Base-by-base conservation (phyloP, 2,113 vertebrate genomes). In the Etia nguti region DNA sequence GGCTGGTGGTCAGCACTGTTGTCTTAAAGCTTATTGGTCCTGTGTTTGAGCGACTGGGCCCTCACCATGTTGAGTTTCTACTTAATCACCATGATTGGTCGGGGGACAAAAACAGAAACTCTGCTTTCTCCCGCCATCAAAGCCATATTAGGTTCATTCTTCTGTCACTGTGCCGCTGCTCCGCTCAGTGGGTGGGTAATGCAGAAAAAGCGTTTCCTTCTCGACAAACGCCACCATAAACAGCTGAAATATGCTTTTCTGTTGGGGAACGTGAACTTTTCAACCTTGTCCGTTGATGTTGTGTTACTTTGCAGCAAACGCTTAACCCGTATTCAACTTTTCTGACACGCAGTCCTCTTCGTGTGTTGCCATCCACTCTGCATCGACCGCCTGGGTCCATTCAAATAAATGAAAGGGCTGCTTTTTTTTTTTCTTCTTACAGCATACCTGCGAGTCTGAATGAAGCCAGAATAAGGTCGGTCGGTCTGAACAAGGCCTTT, bases 81-180 rank as follows among this genome's bases (percentile, higher is more conserved):
- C 43, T 48, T 75, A 18, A 46, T 75, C 24, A 11, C 15, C 24
- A 31, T 13, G 70, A 20, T 5, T 6, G 43, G 43, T 43, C 1
- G 0, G 0, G 8, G n/a, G n/a, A 0, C 24, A 31, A 50, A 77
- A 20, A 5, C 10, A 31, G 10, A 20, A 77, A 20, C 3, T 46
- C 29, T 22, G 73, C 26, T 52, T 52, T 31, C 26, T n/a, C 73
- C 18, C 1, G 0, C 16, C 10, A 48, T 77, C 73, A 34, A 31
- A 77, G 48, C 46, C 18, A 0, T 3, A 6, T 34, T n/a, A 1
- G 73, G 46, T 77, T 77, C 10, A 52, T 52, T 13, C 26, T 77
- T 31, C 2, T 12, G 18, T 73, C 65, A 70, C 8, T 16, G n/a
- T 10, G 8, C n/a, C 12, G 3, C n/a, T 70, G 62, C 22, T 48